Conservation (phyloP, 2,888 invertebrate genomes). For the Eurytoma adleriae region DNA sequence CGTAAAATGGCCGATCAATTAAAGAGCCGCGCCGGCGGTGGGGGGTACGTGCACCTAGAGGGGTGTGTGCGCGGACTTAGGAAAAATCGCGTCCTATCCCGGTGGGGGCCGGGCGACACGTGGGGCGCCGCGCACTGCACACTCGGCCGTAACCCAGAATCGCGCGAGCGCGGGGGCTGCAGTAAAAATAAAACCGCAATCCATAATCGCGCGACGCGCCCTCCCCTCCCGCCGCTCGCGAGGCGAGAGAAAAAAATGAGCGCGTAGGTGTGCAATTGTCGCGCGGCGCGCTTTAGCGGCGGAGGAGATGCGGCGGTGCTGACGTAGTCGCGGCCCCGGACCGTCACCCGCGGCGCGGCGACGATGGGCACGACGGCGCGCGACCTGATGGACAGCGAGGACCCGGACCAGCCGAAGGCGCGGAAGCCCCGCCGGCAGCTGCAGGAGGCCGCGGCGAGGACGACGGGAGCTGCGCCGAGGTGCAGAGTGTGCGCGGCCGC, state of each 20-base stretch:
- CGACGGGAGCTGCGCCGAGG: conserved; percentile 60
- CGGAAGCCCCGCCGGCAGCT: background rate
- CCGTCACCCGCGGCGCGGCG: background rate
- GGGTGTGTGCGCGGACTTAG: conserved; percentile 7
- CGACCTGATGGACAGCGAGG: conserved; percentile 56
- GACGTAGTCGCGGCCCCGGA: background rate
- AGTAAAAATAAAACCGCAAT: conserved; percentile 51
- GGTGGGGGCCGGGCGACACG: conserved; percentile 32
- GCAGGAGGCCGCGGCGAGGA: conserved; percentile 16
- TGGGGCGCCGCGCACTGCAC: conserved; percentile 33
- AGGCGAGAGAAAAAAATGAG: conserved; percentile 9
- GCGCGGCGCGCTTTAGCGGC: conserved; percentile 14
- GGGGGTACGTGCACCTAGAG: conserved; percentile 35
- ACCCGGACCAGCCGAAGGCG: conserved; percentile 53
- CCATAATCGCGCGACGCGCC: conserved; percentile 42
- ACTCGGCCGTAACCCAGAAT: conserved; percentile 53
- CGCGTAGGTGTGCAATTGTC: conserved; percentile 24
- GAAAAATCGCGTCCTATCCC: background rate
- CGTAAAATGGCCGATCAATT: conserved; percentile 72
- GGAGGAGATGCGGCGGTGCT: conserved; percentile 23
- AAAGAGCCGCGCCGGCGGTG: conserved; percentile 57
- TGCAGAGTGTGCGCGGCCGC: conserved; percentile 83
- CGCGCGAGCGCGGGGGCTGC: conserved; percentile 36
- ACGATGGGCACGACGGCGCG: conserved; percentile 62
- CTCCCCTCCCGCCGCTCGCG: background rate